phyloP scores from a whole-genome alignment of 2,113 vertebrate species.

The Semnornis frantzii region DNA sequence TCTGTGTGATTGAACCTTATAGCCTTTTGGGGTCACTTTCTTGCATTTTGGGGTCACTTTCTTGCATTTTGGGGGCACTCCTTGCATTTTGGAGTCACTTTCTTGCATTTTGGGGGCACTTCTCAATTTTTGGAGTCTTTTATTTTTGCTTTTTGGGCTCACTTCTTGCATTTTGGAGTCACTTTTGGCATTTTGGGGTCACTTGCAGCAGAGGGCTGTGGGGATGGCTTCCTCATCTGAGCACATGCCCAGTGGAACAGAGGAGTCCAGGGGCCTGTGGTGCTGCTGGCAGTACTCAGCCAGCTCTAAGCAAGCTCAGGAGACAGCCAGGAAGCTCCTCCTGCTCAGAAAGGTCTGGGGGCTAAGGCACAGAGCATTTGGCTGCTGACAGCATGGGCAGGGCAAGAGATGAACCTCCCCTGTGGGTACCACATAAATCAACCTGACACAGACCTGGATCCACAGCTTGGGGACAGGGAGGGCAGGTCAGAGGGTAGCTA shows the following conservation, averaged over 20 bases:
- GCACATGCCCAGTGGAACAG: background rate
- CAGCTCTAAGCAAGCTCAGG: background rate
- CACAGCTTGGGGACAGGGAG: background rate
- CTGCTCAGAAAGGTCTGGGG: background rate
- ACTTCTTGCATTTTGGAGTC: no score
- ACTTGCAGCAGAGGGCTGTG: background rate
- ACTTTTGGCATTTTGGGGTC: background rate
- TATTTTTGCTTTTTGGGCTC: no score
- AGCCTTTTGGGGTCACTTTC: no score
- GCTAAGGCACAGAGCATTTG: background rate
- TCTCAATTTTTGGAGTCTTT: no score
- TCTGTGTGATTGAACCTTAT: no score
- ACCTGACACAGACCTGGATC: background rate
- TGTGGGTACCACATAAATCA: background rate
- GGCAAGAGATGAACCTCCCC: background rate
- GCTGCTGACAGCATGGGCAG: background rate
- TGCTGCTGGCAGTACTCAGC: background rate
- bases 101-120: no score
- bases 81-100: no score
- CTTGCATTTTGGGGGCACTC: no score
- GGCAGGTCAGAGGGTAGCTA: background rate
- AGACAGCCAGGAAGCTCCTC: background rate
- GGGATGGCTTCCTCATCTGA: background rate
- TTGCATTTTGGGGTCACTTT: no score
- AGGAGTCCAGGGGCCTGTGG: background rate